Percentiles rank a stretch among this genome's conserved stretches.
Conservation (phyloP, 1,140 invertebrate genomes). For the Heliconius eleuchia region DNA sequence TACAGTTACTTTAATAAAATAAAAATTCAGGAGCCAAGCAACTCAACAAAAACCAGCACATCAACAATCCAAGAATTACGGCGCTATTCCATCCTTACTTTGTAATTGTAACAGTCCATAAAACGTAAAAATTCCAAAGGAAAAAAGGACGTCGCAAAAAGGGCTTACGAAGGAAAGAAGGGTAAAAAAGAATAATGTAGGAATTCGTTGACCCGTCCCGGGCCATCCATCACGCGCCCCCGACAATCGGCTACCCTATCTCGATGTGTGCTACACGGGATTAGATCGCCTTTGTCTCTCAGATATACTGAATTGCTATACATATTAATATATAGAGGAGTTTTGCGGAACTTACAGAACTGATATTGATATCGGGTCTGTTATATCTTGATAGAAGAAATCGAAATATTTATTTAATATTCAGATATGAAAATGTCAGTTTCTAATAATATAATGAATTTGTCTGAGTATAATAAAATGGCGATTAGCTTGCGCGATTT, state of each 20-base stretch:
- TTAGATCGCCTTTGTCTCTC: constrained; percentile 63
- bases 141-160: constrained; percentile 79
- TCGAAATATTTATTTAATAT: not conserved
- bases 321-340: constrained; percentile 29
- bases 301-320: constrained; percentile 30
- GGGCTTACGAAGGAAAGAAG: constrained; percentile 78
- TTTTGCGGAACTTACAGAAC: not conserved
- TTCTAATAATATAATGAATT: not conserved
- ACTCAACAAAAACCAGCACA: constrained; percentile 16
- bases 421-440: not conserved
- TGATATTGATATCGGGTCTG: not conserved
- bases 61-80: constrained; percentile 36
- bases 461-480: not conserved
- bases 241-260: constrained; percentile 68
- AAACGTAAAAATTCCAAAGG: constrained; percentile 74
- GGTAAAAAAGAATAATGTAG: constrained; percentile 87
- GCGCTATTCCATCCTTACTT: constrained; percentile 65
- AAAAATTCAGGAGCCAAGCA: not conserved
- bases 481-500: not conserved
- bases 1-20: not conserved
- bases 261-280: constrained; percentile 68
- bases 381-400: not conserved
- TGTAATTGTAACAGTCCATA: constrained; percentile 79
- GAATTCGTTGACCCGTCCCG: constrained; percentile 88
- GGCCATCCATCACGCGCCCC: constrained; percentile 85